Evolutionary conservation across 2,113 vertebrate genomes (phyloP).

Genomic region (Sisor rabdophorus): DNA sequence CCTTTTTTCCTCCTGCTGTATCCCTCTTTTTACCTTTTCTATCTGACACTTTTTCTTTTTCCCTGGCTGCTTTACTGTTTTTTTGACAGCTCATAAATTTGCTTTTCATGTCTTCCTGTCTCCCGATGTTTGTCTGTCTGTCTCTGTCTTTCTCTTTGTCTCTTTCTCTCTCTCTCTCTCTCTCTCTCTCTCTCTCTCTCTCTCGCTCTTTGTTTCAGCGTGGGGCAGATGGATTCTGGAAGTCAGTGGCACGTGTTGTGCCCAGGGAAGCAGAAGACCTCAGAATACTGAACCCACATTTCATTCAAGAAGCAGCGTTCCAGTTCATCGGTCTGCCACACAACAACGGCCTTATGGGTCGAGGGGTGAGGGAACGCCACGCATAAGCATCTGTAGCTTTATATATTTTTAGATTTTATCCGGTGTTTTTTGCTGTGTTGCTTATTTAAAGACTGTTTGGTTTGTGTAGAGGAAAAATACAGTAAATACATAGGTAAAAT

Average conservation of each 20-base stretch:
- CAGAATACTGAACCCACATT: constrained; percentile 95
- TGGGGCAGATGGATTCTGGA: constrained; percentile 93
- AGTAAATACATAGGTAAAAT: neutral
- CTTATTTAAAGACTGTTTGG: too few relatives aligned
- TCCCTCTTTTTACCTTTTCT: neutral
- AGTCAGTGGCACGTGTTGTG: constrained; percentile 87
- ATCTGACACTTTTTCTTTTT: neutral
- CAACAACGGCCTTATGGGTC: constrained; percentile 95
- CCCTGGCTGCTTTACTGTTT: neutral
- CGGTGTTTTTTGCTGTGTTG: neutral
- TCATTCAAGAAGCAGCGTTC: constrained; percentile 97
- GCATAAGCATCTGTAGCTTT: neutral
- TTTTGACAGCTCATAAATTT: neutral
- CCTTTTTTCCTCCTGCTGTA: neutral
- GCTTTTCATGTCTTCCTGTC: neutral
- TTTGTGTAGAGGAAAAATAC: neutral
- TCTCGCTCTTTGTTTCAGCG: constrained; percentile 64
- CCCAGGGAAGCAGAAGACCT: constrained; percentile 87
- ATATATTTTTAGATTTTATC: neutral
- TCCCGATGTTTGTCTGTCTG: neutral
- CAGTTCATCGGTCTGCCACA: constrained; percentile 95
- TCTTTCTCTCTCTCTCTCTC: constrained; percentile 5
- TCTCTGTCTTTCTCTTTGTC: constrained; percentile 4
- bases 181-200: neutral
- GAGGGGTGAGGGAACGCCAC: constrained; percentile 78